Conservation (phyloP, 2,888 invertebrate species). For the Drosophila merina region DNA sequence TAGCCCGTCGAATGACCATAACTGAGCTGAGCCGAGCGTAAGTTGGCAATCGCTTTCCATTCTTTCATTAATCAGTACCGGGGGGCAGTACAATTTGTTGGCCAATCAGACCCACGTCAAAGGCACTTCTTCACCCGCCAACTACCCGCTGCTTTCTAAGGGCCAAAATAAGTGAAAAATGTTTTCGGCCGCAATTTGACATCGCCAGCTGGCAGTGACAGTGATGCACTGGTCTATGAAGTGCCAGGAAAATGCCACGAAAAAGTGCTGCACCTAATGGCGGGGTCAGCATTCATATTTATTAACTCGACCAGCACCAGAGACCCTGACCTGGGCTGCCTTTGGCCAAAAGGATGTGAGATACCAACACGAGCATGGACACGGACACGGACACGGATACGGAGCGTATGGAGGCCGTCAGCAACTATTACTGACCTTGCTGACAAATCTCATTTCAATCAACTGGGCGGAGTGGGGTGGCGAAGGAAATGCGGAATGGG, state of each 20-base stretch:
- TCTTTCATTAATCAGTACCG: slow-evolving; percentile 37
- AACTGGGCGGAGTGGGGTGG: slow-evolving; percentile 41
- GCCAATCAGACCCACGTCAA: slow-evolving; percentile 24
- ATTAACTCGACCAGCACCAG: slow-evolving; percentile 51
- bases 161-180: slow-evolving; percentile 21
- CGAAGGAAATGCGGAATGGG: slow-evolving; percentile 37
- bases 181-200: slow-evolving; percentile 39
- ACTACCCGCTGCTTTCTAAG: background rate
- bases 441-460: slow-evolving; percentile 59
- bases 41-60: slow-evolving; percentile 29
- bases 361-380: background rate
- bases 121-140: background rate
- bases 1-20: slow-evolving; percentile 12
- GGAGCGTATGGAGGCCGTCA: slow-evolving; percentile 6
- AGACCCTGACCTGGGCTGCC: slow-evolving; percentile 36
- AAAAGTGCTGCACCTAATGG: slow-evolving; percentile 31
- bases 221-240: slow-evolving; percentile 42
- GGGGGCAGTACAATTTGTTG: slow-evolving; percentile 25
- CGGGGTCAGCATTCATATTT: slow-evolving; percentile 58
- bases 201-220: slow-evolving; percentile 52
- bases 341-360: slow-evolving; percentile 13
- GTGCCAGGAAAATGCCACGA: slow-evolving; percentile 12
- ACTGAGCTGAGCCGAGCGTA: slow-evolving; percentile 19
- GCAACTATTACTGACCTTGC: slow-evolving; percentile 56
- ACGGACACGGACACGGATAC: background rate